Evolutionary conservation across 2,888 invertebrate species (phyloP).

Genomic region (Perizoma affinitatum): DNA sequence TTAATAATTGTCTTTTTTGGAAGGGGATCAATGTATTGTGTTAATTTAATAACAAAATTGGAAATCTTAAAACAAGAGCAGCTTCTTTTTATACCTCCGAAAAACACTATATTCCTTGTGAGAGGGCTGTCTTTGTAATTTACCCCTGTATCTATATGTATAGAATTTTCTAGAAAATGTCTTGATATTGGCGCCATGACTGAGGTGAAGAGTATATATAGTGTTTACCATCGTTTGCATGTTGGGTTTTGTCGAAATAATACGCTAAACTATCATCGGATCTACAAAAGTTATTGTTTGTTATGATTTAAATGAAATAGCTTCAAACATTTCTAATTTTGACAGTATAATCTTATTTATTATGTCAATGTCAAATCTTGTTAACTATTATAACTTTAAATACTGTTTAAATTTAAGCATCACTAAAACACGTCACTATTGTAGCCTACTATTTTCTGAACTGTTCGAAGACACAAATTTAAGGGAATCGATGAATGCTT

Average conservation of each 20-base stretch:
- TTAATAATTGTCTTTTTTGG: constrained; percentile 3
- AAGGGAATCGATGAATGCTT: no score
- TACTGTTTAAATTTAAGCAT: no score
- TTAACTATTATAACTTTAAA: no score
- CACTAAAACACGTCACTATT: no score
- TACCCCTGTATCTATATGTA: constrained; percentile 20
- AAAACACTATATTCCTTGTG: constrained; percentile 48
- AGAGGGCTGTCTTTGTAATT: constrained; percentile 26
- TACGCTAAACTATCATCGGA: no score
- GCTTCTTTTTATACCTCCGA: constrained; percentile 45
- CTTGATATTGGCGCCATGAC: constrained; percentile 24
- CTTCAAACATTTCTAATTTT: no score
- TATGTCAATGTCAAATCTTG: no score
- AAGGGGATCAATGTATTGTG: constrained; percentile 6
- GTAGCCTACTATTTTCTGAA: no score
- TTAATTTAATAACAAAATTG: constrained; percentile 8
- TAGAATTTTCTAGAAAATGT: constrained; percentile 22
- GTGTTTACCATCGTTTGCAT: constrained; percentile 17
- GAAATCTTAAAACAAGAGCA: constrained; percentile 37
- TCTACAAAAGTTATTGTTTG: no score
- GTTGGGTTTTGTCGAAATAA: constrained; percentile 26
- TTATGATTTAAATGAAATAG: no score
- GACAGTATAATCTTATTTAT: no score
- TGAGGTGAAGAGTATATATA: constrained; percentile 2
- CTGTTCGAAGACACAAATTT: no score